A percentile compares a stretch with the other conserved stretches of the same genome.
Evolutionary conservation across 2,113 vertebrate genomes (phyloP).

Genomic region (Archocentrus centrarchus): DNA sequence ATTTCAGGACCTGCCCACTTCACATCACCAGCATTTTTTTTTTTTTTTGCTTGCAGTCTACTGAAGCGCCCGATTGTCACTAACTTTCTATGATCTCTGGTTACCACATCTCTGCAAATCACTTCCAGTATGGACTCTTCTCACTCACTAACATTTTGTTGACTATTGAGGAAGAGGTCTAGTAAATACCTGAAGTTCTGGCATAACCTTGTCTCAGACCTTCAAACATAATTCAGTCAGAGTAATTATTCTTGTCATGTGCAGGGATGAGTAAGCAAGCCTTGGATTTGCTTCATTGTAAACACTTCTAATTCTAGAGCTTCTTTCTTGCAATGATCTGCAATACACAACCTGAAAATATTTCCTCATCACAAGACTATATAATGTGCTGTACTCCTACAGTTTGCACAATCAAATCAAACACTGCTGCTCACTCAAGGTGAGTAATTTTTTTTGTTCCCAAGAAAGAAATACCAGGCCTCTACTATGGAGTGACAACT

Average conservation of each 20-base stretch:
- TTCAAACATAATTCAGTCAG: background rate
- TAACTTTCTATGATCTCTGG: background rate
- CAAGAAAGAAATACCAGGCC: conserved; percentile 10
- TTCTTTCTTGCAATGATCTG: conserved; percentile 13
- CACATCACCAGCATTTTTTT: background rate
- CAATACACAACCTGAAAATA: conserved; percentile 11
- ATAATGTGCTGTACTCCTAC: conserved; percentile 6
- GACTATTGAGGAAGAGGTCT: background rate
- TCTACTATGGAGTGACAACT: conserved; percentile 10
- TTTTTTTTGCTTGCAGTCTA: background rate
- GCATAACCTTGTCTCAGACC: background rate
- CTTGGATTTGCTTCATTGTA: background rate
- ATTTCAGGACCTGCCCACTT: background rate
- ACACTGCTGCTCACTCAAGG: conserved; percentile 11
- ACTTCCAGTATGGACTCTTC: background rate
- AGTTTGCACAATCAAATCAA: conserved; percentile 46
- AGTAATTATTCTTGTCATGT: background rate
- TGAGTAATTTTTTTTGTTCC: conserved; percentile 35
- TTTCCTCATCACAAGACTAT: conserved; percentile 22
- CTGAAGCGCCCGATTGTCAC: background rate
- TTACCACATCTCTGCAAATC: background rate
- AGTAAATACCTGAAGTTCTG: background rate
- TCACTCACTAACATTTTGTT: background rate
- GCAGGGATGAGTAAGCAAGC: background rate
- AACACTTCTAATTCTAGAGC: conserved; percentile 29